These are phyloP conservation scores for Mechanitis messenoides DNA, from an alignment of 2,888 invertebrate genomes.

Conservation along the genomic window DNA sequence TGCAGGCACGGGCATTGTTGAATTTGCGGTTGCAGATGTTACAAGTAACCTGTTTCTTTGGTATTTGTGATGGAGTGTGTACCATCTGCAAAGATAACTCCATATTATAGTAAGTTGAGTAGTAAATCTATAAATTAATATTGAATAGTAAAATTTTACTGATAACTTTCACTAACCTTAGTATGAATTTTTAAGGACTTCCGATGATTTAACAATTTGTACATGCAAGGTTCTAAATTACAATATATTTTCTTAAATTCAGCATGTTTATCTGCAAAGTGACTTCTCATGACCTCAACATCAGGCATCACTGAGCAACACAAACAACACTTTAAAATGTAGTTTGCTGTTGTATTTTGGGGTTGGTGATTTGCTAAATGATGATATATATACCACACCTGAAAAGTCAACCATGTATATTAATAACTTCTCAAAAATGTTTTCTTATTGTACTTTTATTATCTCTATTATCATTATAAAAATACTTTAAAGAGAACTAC, in stretches of 20 bases:
- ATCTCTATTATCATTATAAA: no score
- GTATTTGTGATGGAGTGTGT: conserved; percentile 39
- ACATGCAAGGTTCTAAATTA: conserved; percentile 56
- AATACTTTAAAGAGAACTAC: conserved; percentile 35
- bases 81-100: conserved; percentile 38
- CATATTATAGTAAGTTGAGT: background rate
- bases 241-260: conserved; percentile 63
- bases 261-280: conserved; percentile 55
- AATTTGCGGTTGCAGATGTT: conserved; percentile 57
- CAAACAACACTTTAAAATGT: conserved; percentile 59
- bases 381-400: conserved; percentile 66
- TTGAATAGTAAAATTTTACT: no score
- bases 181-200: conserved; percentile 67
- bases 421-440: background rate
- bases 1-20: conserved; percentile 50
- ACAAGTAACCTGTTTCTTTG: conserved; percentile 41
- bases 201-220: conserved; percentile 59
- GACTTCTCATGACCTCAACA: conserved; percentile 54
- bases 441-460: background rate
- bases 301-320: conserved; percentile 53
- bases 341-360: conserved; percentile 32
- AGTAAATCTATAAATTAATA: no score
- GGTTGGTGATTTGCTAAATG: conserved; percentile 49
- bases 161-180: conserved; percentile 43
- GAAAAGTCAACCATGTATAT: conserved; percentile 18